phyloP scores from a whole-genome alignment of 2,888 invertebrate species.

The Acanthosoma haemorrhoidale region DNA sequence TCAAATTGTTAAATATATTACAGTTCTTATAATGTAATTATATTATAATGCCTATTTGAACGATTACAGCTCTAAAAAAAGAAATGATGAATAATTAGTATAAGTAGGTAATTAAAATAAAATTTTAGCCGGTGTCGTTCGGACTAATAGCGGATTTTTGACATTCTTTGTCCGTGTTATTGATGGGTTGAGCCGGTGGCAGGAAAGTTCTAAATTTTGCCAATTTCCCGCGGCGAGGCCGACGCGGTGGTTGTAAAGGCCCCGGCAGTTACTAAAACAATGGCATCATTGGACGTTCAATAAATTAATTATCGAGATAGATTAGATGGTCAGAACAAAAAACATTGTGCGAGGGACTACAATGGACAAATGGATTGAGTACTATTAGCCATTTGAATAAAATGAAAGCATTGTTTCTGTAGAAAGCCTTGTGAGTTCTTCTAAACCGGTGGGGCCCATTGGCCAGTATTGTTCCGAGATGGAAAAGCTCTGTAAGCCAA shows the following conservation, averaged over 20 bases:
- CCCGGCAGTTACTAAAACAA: constrained; percentile 20
- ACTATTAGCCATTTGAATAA: constrained; percentile 27
- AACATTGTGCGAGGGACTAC: constrained; percentile 4
- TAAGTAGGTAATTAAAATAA: no score
- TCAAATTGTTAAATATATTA: no score
- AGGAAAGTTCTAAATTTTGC: background rate
- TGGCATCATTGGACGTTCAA: constrained; percentile 18
- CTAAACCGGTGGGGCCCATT: constrained; percentile 19
- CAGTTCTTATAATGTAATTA: no score
- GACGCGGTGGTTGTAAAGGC: background rate
- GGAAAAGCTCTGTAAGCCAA: constrained; percentile 19
- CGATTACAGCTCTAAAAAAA: no score
- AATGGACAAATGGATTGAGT: constrained; percentile 27
- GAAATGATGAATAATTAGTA: no score
- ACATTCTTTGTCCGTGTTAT: no score
- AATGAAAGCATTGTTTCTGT: constrained; percentile 22
- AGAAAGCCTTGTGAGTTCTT: constrained; percentile 23
- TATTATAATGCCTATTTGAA: no score
- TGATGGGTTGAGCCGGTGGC: no score
- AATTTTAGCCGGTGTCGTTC: no score
- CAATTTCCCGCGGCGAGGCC: background rate
- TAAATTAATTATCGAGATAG: constrained; percentile 24
- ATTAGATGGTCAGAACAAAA: constrained; percentile 23
- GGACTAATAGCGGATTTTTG: no score
- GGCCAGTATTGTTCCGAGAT: constrained; percentile 25